Conservation (phyloP, 2,113 vertebrate species). For the Neogobius melanostomus region DNA sequence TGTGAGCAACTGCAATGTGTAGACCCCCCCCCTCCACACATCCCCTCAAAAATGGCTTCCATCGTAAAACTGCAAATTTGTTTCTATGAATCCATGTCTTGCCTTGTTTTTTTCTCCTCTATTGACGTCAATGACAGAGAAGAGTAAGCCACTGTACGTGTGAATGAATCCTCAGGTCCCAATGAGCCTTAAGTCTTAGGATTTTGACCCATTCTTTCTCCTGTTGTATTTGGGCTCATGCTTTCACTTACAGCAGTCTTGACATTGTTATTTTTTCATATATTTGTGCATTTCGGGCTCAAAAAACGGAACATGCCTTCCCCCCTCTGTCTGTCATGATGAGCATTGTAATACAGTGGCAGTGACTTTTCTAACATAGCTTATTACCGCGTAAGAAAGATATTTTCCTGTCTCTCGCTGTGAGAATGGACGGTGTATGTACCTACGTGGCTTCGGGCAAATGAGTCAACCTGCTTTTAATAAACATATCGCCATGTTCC, state of each 20-base stretch:
- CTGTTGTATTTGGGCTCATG: conserved; percentile 33
- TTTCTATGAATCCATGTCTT: conserved; percentile 53
- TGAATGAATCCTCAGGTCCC: conserved; percentile 79
- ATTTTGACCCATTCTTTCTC: conserved; percentile 49
- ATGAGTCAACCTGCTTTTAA: conserved; percentile 73
- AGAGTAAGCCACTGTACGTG: conserved; percentile 56
- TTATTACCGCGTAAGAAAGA: conserved; percentile 38
- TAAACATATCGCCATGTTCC: conserved; percentile 71
- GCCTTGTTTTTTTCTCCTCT: conserved; percentile 36
- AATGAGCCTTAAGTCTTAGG: conserved; percentile 77
- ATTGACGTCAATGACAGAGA: conserved; percentile 39
- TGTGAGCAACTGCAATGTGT: conserved; percentile 39
- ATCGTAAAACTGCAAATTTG: conserved; percentile 42
- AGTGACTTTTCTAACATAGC: conserved; percentile 60
- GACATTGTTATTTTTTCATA: conserved; percentile 18
- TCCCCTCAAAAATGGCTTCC: conserved; percentile 27
- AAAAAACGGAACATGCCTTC: conserved; percentile 46
- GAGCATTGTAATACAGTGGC: conserved; percentile 53
- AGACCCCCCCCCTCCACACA: not conserved
- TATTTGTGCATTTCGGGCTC: conserved; percentile 46
- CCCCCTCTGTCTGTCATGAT: conserved; percentile 45
- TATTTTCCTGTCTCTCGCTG: conserved; percentile 50
- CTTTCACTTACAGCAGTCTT: conserved; percentile 17
- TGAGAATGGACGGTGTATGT: conserved; percentile 56
- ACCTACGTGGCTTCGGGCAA: conserved; percentile 55